Evolutionary conservation across 1,140 invertebrate species (phyloP).

Genomic region (Venustaconcha ellipsiformis): DNA sequence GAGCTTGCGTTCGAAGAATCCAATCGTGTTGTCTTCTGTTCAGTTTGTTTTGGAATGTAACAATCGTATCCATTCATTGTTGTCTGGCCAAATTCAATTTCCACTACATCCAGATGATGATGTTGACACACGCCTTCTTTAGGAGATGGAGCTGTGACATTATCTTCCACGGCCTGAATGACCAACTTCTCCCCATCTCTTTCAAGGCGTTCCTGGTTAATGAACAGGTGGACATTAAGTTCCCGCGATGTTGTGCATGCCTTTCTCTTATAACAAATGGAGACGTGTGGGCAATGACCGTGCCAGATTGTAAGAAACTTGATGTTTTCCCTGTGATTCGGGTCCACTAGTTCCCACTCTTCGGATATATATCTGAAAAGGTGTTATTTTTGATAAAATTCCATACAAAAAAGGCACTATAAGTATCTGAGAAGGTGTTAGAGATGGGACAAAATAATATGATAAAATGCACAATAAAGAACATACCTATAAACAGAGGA

Average conservation of each 20-base stretch:
- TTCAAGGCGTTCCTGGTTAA: slow-evolving; percentile 39
- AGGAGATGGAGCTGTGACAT: background rate
- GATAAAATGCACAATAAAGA: background rate
- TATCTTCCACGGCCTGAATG: slow-evolving; percentile 35
- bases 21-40: background rate
- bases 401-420: background rate
- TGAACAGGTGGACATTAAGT: slow-evolving; percentile 40
- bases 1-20: background rate
- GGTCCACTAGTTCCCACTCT: slow-evolving; percentile 41
- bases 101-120: slow-evolving; percentile 3
- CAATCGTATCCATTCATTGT: background rate
- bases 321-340: slow-evolving; percentile 26
- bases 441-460: background rate
- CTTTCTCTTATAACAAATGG: slow-evolving; percentile 41
- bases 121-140: slow-evolving; percentile 1
- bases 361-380: slow-evolving; percentile 43
- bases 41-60: background rate
- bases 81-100: slow-evolving; percentile 17
- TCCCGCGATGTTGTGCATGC: slow-evolving; percentile 11
- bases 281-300: slow-evolving; percentile 47
- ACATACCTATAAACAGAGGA: background rate
- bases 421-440: background rate
- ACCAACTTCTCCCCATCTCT: slow-evolving; percentile 40
- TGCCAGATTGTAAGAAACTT: slow-evolving; percentile 52
- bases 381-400: slow-evolving; percentile 1